Percentiles rank a stretch among this genome's conserved stretches.
Conservation (phyloP, 2,113 vertebrate species). For the Percina caprodes region DNA sequence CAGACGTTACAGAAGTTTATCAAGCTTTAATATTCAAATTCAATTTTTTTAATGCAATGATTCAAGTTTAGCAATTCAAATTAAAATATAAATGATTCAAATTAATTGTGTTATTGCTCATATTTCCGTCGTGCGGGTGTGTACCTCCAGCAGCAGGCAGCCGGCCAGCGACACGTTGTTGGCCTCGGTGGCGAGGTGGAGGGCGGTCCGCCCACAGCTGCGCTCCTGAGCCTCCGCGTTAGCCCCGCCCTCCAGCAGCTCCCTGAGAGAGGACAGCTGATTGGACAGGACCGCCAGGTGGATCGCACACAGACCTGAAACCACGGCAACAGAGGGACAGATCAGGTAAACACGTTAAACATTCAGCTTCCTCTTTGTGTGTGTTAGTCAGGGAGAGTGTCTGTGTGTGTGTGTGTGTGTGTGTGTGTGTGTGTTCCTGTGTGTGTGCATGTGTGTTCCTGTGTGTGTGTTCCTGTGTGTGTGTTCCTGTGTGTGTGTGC, state of each 20-base stretch:
- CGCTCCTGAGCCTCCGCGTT: conserved; percentile 88
- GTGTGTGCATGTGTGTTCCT: neutral
- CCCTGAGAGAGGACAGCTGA: conserved; percentile 87
- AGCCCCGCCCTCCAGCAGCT: conserved; percentile 85
- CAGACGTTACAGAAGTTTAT: too few species aligned
- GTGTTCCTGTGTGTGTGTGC: neutral
- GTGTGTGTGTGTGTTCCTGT: conserved; percentile 4
- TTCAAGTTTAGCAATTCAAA: too few species aligned
- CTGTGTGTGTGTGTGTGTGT: too few species aligned
- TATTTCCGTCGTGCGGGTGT: too few species aligned
- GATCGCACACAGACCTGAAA: conserved; percentile 89
- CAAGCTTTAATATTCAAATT: too few species aligned
- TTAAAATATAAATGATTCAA: too few species aligned
- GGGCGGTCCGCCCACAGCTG: conserved; percentile 89
- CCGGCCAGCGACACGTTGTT: conserved; percentile 92
- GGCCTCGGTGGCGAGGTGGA: conserved; percentile 92
- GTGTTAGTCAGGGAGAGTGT: too few species aligned
- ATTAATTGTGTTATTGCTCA: too few species aligned
- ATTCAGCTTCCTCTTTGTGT: neutral
- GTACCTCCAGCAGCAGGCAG: conserved; percentile 94
- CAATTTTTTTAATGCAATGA: too few species aligned
- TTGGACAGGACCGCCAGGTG: conserved; percentile 90
- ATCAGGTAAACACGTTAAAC: neutral
- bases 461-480: conserved; percentile 1
- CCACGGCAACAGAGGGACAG: neutral